phyloP scores from a whole-genome alignment of 2,888 invertebrate genomes.

The Drosophila infuscata region DNA sequence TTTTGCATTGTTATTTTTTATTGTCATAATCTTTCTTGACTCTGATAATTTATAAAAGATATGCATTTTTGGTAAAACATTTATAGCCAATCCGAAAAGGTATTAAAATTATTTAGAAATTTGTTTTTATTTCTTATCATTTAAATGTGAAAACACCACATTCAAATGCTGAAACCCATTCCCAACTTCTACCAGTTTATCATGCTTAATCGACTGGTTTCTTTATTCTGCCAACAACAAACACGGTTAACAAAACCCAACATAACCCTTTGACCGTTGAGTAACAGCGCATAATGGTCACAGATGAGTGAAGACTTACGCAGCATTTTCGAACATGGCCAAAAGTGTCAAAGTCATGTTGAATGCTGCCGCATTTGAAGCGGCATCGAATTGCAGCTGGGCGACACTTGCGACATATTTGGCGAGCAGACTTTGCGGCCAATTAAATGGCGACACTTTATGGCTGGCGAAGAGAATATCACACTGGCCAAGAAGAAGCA shows the following conservation, averaged over 20 bases:
- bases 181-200: not conserved
- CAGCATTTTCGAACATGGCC: constrained; percentile 45
- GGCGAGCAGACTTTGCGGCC: constrained; percentile 66
- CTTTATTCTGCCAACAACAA: not conserved
- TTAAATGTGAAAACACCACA: not conserved
- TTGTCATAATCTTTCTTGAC: not conserved
- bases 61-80: not conserved
- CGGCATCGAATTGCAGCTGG: constrained; percentile 13
- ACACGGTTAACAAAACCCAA: not conserved
- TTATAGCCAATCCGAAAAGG: not conserved
- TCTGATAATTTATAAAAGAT: not conserved
- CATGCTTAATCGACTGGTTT: not conserved
- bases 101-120: not conserved
- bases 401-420: constrained; percentile 62
- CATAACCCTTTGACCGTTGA: not conserved
- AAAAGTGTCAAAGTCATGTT: constrained; percentile 73
- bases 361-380: constrained; percentile 7
- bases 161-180: not conserved
- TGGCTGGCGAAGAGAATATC: constrained; percentile 20
- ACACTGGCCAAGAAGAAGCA: constrained; percentile 1
- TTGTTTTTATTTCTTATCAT: not conserved
- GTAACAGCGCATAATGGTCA: constrained; percentile 20
- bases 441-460: constrained; percentile 79
- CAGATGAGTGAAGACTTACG: constrained; percentile 59
- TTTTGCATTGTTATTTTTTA: not conserved